A percentile compares a stretch with the other conserved stretches of the same genome.
Evolutionary conservation across 2,888 invertebrate genomes (phyloP).

Genomic region (Trissoscelio sp.): DNA sequence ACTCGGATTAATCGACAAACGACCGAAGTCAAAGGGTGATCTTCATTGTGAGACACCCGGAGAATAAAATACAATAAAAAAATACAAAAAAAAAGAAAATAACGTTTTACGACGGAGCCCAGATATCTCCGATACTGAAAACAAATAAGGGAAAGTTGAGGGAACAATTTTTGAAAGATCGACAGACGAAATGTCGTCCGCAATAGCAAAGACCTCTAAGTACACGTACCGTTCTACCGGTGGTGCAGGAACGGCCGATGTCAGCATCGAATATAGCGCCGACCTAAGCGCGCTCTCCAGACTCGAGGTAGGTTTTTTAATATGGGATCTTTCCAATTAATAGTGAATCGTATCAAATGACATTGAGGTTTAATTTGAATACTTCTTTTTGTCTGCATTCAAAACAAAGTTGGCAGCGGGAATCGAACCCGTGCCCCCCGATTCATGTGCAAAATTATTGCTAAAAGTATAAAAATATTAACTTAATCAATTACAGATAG

Average conservation of each 20-base stretch:
- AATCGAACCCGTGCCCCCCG: too few relatives aligned
- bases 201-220: conserved; percentile 93
- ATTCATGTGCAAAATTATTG: too few relatives aligned
- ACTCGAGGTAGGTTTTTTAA: conserved; percentile 91
- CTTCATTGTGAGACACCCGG: conserved; percentile 30
- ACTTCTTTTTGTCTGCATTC: too few relatives aligned
- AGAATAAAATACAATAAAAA: conserved; percentile 29
- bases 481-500: too few relatives aligned
- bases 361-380: too few relatives aligned
- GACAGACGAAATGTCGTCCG: conserved; percentile 87
- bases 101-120: conserved; percentile 50
- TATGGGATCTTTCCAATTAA: background rate
- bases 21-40: conserved; percentile 45
- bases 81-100: background rate
- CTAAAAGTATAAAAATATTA: too few relatives aligned
- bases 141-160: conserved; percentile 6
- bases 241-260: conserved; percentile 90
- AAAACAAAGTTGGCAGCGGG: too few relatives aligned
- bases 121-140: conserved; percentile 49
- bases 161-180: too few relatives aligned
- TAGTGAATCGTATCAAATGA: conserved; percentile 15
- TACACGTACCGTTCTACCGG: conserved; percentile 96
- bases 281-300: conserved; percentile 97
- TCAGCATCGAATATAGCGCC: conserved; percentile 97
- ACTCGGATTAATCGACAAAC: conserved; percentile 48